Percentiles rank a stretch among this genome's conserved stretches.
Evolutionary conservation across 2,888 invertebrate species (phyloP).

Genomic region (Brachypalpus laphriformis): DNA sequence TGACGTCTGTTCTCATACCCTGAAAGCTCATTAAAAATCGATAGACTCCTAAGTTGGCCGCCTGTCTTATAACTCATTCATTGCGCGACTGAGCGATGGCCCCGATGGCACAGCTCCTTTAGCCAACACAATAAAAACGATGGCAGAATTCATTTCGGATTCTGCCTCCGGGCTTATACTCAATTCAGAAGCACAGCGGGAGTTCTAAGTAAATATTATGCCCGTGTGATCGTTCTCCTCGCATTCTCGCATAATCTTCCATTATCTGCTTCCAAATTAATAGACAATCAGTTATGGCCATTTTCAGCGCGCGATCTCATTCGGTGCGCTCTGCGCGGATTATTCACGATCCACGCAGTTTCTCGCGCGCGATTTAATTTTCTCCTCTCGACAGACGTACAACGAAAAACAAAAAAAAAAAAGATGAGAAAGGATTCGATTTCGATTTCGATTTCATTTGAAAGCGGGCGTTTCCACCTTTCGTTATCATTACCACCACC

Average conservation of each 20-base stretch:
- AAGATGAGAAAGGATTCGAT: constrained; percentile 13
- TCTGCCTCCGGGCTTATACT: constrained; percentile 89
- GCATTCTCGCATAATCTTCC: constrained; percentile 74
- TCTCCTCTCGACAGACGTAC: background rate
- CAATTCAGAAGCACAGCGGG: constrained; percentile 90
- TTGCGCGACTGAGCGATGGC: constrained; percentile 63
- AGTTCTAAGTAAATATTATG: constrained; percentile 84
- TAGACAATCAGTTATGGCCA: constrained; percentile 74
- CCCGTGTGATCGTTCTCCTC: constrained; percentile 78
- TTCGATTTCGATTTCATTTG: constrained; percentile 39
- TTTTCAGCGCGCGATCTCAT: constrained; percentile 78
- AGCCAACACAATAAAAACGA: constrained; percentile 80
- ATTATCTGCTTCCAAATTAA: constrained; percentile 73
- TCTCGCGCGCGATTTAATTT: constrained; percentile 46
- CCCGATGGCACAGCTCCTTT: constrained; percentile 50
- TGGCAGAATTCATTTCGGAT: constrained; percentile 84
- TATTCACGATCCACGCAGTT: constrained; percentile 63
- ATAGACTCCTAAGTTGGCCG: constrained; percentile 76
- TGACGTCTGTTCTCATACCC: constrained; percentile 64
- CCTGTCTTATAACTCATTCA: constrained; percentile 73
- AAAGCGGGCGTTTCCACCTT: constrained; percentile 53
- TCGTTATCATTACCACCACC: background rate
- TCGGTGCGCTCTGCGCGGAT: constrained; percentile 51
- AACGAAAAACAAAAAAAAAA: constrained; percentile 1
- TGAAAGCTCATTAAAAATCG: constrained; percentile 75